These are phyloP conservation scores for Drosophila demipolita DNA, from an alignment of 2,888 invertebrate species.

Conservation along the genomic window DNA sequence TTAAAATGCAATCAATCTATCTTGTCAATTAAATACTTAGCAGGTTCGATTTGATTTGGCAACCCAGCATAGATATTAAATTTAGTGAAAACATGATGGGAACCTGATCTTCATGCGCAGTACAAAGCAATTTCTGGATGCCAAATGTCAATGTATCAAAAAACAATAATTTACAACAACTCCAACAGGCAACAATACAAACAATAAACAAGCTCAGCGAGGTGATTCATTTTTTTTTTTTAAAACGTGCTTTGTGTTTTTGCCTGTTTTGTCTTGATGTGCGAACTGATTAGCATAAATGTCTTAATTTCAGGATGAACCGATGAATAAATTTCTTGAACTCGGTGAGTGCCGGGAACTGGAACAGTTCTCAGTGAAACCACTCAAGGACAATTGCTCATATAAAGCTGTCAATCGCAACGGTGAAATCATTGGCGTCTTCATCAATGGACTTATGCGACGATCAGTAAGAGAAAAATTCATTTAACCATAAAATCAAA, in stretches of 20 bases:
- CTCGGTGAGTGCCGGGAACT: conserved; percentile 85
- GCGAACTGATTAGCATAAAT: neutral
- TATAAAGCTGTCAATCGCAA: conserved; percentile 86
- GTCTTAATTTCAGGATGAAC: conserved; percentile 82
- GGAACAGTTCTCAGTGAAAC: conserved; percentile 86
- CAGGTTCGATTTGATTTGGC: neutral
- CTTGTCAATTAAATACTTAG: conserved; percentile 9
- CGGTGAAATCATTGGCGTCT: conserved; percentile 86
- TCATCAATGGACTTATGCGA: conserved; percentile 86
- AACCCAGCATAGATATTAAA: neutral
- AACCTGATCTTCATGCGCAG: conserved; percentile 16
- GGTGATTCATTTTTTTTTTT: conserved; percentile 1
- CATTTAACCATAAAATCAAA: neutral
- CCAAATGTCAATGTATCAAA: neutral
- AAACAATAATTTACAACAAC: neutral
- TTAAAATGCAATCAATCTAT: conserved; percentile 6
- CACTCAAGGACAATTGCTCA: conserved; percentile 86
- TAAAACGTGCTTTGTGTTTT: conserved; percentile 2
- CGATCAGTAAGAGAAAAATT: conserved; percentile 74
- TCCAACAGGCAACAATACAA: neutral
- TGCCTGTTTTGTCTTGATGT: neutral
- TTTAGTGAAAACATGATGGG: neutral
- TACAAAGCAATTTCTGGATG: neutral
- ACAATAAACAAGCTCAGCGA: neutral
- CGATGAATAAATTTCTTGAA: conserved; percentile 83